Percentiles rank a stretch among this genome's conserved stretches.
Evolutionary conservation across 2,113 vertebrate genomes (phyloP).

Genomic region (Grammomys dolichurus): DNA sequence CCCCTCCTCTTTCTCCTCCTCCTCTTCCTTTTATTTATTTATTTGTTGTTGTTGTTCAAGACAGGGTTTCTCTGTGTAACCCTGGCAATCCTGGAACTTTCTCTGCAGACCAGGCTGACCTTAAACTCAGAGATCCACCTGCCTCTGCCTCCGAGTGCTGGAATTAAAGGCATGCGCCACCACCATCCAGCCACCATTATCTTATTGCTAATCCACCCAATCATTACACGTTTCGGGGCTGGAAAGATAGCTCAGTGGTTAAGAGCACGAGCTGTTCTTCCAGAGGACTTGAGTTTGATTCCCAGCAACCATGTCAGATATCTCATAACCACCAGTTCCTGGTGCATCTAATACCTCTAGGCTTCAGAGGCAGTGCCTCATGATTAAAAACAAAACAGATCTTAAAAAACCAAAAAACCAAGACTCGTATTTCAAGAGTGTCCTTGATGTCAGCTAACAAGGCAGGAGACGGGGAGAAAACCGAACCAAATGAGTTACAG

Average conservation of each 20-base stretch:
- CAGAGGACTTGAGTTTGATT: neutral
- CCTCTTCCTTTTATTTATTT: too few species aligned
- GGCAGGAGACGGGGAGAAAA: constrained; percentile 3
- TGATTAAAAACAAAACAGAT: neutral
- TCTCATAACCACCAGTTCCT: neutral
- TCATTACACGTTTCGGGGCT: neutral
- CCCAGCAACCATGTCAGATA: neutral
- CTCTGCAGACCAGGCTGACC: neutral
- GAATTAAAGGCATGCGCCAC: neutral
- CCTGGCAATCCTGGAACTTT: neutral
- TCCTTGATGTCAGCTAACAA: neutral
- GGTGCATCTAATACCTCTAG: neutral
- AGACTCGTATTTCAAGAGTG: neutral
- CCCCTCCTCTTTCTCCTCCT: too few species aligned
- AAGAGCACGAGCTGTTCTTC: neutral
- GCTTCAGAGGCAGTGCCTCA: neutral
- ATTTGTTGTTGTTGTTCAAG: neutral
- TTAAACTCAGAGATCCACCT: neutral
- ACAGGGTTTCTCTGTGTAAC: neutral
- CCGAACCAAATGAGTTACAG: neutral
- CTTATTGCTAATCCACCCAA: neutral
- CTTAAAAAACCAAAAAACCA: neutral
- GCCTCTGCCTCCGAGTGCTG: neutral
- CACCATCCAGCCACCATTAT: neutral
- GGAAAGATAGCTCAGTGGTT: neutral